Conservation (phyloP, 1,140 invertebrate genomes). For the Probaryconus sp. region DNA sequence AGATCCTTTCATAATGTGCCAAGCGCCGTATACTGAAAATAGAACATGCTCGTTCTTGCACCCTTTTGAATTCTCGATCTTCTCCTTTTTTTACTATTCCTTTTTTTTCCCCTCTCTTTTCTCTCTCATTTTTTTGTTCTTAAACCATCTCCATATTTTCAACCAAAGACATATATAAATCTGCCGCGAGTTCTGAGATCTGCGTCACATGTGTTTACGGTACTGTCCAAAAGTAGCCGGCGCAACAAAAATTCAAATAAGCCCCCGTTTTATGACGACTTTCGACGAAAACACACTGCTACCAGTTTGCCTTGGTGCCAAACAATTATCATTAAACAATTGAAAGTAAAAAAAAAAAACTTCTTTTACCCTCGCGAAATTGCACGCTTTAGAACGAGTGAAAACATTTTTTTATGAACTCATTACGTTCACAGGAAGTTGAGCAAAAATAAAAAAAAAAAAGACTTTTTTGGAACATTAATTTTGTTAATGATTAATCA, state of each 20-base stretch:
- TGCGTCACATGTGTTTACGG: slow-evolving; percentile 52
- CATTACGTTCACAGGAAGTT: too few species aligned
- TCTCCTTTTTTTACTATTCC: too few species aligned
- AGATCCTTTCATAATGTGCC: slow-evolving; percentile 54
- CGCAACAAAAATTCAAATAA: slow-evolving; percentile 37
- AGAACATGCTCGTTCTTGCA: slow-evolving; percentile 43
- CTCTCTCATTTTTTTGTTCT: slow-evolving; percentile 22
- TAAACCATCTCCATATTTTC: slow-evolving; percentile 49
- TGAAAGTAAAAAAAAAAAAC: too few species aligned
- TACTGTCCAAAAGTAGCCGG: slow-evolving; percentile 47
- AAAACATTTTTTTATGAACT: too few species aligned
- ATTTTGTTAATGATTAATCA: too few species aligned
- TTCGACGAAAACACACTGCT: slow-evolving; percentile 1
- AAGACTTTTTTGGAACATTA: too few species aligned
- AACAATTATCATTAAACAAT: not conserved
- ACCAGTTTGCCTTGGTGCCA: not conserved
- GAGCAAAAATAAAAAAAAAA: too few species aligned
- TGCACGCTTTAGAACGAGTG: too few species aligned
- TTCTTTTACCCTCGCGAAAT: too few species aligned
- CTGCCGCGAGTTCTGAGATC: slow-evolving; percentile 43
- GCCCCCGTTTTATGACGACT: slow-evolving; percentile 31
- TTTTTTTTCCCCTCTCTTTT: slow-evolving; percentile 26
- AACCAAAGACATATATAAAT: slow-evolving; percentile 55
- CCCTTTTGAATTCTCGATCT: slow-evolving; percentile 43
- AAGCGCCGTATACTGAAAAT: slow-evolving; percentile 48